These are phyloP conservation scores for Gobio gobio DNA, from an alignment of 2,113 vertebrate species.

Conservation along the genomic window DNA sequence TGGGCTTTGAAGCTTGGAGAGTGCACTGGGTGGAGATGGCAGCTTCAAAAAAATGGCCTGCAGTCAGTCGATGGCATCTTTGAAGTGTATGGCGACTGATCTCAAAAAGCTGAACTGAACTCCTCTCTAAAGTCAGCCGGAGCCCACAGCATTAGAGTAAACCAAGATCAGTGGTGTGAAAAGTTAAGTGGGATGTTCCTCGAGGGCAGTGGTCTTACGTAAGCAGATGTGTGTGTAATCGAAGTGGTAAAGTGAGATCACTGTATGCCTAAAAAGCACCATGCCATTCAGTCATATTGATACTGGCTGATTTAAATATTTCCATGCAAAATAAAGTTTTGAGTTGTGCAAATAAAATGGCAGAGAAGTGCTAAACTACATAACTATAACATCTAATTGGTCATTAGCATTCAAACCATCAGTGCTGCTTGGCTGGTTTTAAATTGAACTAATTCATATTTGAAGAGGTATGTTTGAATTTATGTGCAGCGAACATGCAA, in stretches of 20 bases:
- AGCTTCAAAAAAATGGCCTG: conserved; percentile 52
- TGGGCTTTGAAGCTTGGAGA: conserved; percentile 48
- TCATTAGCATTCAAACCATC: neutral
- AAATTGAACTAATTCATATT: neutral
- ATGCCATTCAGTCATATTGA: neutral
- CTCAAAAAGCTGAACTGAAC: conserved; percentile 13
- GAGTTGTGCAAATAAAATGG: neutral
- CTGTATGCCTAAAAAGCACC: too few species aligned
- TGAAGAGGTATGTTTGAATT: neutral
- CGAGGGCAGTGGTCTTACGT: neutral
- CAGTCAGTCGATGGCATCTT: conserved; percentile 2
- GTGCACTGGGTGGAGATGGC: conserved; percentile 16
- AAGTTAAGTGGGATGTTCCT: neutral
- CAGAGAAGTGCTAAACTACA: too few species aligned
- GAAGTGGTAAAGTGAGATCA: neutral
- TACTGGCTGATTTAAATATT: neutral
- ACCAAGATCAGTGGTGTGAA: neutral
- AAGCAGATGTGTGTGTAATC: neutral
- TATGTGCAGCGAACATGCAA: neutral
- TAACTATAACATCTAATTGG: neutral
- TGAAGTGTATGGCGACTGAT: conserved; percentile 29
- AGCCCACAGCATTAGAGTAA: neutral
- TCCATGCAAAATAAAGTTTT: neutral
- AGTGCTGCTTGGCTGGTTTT: neutral
- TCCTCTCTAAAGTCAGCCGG: neutral